Percentiles rank a stretch among this genome's conserved stretches.
Conservation (phyloP, 2,888 invertebrate genomes). For the Apodemia zela region DNA sequence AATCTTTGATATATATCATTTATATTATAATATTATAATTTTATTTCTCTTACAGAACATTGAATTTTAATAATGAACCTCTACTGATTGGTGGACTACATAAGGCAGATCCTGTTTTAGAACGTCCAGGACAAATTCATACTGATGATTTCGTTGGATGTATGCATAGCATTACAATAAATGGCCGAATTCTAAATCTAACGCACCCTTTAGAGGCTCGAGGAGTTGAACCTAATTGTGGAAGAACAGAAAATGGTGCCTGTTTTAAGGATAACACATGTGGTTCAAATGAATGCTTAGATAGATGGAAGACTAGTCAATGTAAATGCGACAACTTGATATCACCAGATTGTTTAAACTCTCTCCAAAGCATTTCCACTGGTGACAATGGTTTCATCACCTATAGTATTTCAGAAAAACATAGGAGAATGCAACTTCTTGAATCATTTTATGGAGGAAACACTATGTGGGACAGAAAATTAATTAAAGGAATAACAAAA, state of each 20-base stretch:
- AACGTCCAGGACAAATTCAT: constrained; percentile 93
- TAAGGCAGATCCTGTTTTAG: constrained; percentile 91
- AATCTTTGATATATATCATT: no score
- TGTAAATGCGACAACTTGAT: constrained; percentile 86
- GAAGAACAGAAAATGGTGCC: constrained; percentile 83
- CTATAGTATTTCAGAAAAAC: constrained; percentile 90
- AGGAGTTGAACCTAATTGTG: constrained; percentile 88
- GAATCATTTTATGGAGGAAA: constrained; percentile 88
- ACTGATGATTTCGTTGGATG: constrained; percentile 97
- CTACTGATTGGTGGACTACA: constrained; percentile 92
- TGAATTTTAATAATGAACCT: constrained; percentile 94
- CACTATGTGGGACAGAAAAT: constrained; percentile 83
- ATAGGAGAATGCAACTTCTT: constrained; percentile 91
- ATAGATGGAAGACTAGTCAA: constrained; percentile 89
- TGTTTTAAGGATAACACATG: constrained; percentile 81
- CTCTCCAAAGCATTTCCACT: constrained; percentile 89
- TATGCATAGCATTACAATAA: constrained; percentile 93
- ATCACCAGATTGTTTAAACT: constrained; percentile 89
- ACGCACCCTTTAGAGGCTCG: constrained; percentile 87
- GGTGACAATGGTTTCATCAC: constrained; percentile 89
- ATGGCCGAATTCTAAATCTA: constrained; percentile 90
- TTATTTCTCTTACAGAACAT: constrained; percentile 82
- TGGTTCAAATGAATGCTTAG: constrained; percentile 86
- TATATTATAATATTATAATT: neutral
- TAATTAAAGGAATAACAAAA: constrained; percentile 48